Percentiles rank a stretch among this genome's conserved stretches.
Evolutionary conservation across 1,140 invertebrate genomes (phyloP).

Genomic region (Doryteuthis pealeii): DNA sequence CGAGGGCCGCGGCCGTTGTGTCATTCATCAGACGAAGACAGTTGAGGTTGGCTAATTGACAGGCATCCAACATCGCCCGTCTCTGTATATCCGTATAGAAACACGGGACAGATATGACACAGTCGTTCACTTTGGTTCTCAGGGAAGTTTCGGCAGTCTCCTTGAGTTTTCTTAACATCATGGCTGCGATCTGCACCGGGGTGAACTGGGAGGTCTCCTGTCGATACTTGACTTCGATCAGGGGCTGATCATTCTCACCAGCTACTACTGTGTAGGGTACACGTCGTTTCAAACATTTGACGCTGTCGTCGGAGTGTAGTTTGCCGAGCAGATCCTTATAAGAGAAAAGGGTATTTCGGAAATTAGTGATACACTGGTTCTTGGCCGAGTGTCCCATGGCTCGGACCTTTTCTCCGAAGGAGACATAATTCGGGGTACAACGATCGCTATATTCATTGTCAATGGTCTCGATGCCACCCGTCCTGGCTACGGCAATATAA

Average conservation of each 20-base stretch:
- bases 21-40: constrained; percentile 95
- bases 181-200: constrained; percentile 94
- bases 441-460: constrained; percentile 98
- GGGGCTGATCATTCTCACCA: neutral
- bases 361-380: constrained; percentile 94
- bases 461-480: constrained; percentile 97
- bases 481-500: constrained; percentile 93
- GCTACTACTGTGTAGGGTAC: neutral
- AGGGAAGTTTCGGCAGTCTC: constrained; percentile 82
- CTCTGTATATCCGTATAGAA: constrained; percentile 96
- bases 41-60: constrained; percentile 79
- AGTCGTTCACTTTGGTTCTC: constrained; percentile 88
- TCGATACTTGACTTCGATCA: constrained; percentile 77
- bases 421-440: constrained; percentile 94
- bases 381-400: constrained; percentile 94
- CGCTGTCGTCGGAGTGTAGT: constrained; percentile 35
- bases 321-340: constrained; percentile 89
- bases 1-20: constrained; percentile 90
- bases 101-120: constrained; percentile 93
- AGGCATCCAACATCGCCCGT: constrained; percentile 87
- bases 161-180: constrained; percentile 96
- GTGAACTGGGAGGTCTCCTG: constrained; percentile 83
- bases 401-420: constrained; percentile 88
- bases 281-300: neutral
- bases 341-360: constrained; percentile 93